phyloP scores from a whole-genome alignment of 2,113 vertebrate species.

The Amphiprion ocellaris region DNA sequence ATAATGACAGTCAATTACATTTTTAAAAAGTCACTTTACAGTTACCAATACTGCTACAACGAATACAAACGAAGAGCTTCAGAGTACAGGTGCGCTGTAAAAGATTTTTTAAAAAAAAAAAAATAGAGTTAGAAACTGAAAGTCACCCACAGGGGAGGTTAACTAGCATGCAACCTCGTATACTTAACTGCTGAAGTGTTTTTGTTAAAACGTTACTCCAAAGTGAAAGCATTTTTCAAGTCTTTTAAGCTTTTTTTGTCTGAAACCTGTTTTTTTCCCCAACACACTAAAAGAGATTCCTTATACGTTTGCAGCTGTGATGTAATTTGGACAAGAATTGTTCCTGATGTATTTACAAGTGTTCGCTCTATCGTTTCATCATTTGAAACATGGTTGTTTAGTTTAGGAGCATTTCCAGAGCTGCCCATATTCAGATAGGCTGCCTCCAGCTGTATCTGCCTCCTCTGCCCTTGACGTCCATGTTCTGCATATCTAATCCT shows the following conservation, averaged over 20 bases:
- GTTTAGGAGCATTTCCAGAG: constrained; percentile 58
- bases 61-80: too few species aligned
- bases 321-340: constrained; percentile 18
- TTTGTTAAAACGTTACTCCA: not conserved
- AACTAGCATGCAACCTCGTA: not conserved
- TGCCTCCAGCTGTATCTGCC: constrained; percentile 77
- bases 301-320: not conserved
- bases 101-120: too few species aligned
- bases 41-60: too few species aligned
- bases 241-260: not conserved
- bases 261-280: not conserved
- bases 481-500: constrained; percentile 78
- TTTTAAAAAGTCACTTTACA: too few species aligned
- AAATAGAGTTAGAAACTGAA: not conserved
- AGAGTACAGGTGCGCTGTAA: not conserved
- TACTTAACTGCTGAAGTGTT: not conserved
- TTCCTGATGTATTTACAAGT: constrained; percentile 48
- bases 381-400: constrained; percentile 62
- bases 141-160: not conserved
- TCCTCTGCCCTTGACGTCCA: constrained; percentile 79
- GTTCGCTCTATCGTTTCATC: constrained; percentile 64
- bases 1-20: too few species aligned
- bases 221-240: not conserved
- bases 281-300: not conserved
- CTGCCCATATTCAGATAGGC: constrained; percentile 57